Conservation (phyloP, 2,888 invertebrate genomes). For the Neelides folsomi region DNA sequence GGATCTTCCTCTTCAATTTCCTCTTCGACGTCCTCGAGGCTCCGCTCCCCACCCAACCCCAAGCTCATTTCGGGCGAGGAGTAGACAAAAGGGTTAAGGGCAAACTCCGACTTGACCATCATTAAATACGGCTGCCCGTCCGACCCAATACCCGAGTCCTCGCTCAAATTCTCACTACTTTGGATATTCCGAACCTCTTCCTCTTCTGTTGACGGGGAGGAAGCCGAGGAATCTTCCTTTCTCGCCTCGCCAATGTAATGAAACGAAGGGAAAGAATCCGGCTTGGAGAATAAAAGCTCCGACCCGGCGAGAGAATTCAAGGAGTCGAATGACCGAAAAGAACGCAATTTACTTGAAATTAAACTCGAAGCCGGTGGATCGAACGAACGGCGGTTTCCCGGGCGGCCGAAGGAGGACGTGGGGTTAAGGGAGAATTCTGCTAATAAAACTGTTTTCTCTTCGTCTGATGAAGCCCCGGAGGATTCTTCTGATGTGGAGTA, state of each 20-base stretch:
- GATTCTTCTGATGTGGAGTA: constrained; percentile 26
- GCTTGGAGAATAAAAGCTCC: constrained; percentile 32
- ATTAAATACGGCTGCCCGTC: constrained; percentile 8
- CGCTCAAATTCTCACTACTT: constrained; percentile 31
- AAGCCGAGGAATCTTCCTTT: constrained; percentile 16
- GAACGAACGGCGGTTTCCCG: constrained; percentile 22
- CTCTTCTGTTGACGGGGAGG: not conserved
- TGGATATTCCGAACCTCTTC: not conserved
- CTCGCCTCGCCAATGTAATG: constrained; percentile 30
- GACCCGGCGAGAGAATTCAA: constrained; percentile 36
- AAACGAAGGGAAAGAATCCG: constrained; percentile 32
- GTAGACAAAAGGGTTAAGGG: constrained; percentile 33
- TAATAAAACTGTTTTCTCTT: constrained; percentile 26
- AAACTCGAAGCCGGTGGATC: constrained; percentile 16
- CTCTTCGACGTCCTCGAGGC: too few relatives aligned
- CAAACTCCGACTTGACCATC: constrained; percentile 31
- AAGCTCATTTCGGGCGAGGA: constrained; percentile 16
- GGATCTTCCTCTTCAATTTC: too few relatives aligned
- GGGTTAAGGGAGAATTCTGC: constrained; percentile 32
- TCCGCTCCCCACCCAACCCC: too few relatives aligned
- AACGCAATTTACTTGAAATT: constrained; percentile 36
- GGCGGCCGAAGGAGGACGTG: constrained; percentile 9
- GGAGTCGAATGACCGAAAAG: constrained; percentile 44
- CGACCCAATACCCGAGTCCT: constrained; percentile 30
- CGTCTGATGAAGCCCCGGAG: constrained; percentile 20